Evolutionary conservation across 2,113 vertebrate genomes (phyloP), one percentile per base, ranked within the genome.

Genomic region (Micromys minutus): DNA sequence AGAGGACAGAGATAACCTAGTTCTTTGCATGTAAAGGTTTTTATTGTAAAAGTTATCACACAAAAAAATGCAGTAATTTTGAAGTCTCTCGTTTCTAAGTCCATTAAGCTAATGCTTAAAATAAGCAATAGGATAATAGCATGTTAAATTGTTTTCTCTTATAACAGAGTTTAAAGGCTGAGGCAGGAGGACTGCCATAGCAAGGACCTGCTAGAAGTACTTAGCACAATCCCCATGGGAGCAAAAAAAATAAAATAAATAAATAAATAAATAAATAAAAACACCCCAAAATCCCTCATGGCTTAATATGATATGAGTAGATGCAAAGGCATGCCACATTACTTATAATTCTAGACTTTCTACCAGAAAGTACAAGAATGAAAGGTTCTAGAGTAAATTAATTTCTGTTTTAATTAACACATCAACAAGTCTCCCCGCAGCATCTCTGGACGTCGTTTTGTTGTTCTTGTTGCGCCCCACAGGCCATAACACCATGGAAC

Each of bases 281-380:
- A 65, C 29, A 85, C 12, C 2, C 13, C 15, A 19, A 63, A 45
- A 31, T 34, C 3, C 21, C 5, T 34, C 36, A 67, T 16, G 77
- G 22, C 87, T 95, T 17, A 84, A 93, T 89, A 84, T 90, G 74
- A 69, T 86, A 34, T 79, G 9, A 90, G 72, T n/a, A 89, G 11
- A 93, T 87, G 67, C 74, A 95, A 93, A 94, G 76, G 39, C 61
- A 94, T 79, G 45, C 3, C 72, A 90, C 92, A 61, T 83, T 2
- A 69, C 50, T 90, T 94, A 61, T 36, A 89, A 90, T 76, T 90
- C 96, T 90, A 85, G n/a, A 77, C 75, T 88, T 91, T 85, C 47
- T 80, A 89, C 80, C 76, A 93, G 31, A 94, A 96, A 97, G 86
- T 77, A 15, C n/a, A 93, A 83, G 77, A 91, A 55, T 36, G 24